A percentile compares a stretch with the other conserved stretches of the same genome.
Conservation (phyloP, 2,113 vertebrate species). For the Lophochroa leadbeateri region DNA sequence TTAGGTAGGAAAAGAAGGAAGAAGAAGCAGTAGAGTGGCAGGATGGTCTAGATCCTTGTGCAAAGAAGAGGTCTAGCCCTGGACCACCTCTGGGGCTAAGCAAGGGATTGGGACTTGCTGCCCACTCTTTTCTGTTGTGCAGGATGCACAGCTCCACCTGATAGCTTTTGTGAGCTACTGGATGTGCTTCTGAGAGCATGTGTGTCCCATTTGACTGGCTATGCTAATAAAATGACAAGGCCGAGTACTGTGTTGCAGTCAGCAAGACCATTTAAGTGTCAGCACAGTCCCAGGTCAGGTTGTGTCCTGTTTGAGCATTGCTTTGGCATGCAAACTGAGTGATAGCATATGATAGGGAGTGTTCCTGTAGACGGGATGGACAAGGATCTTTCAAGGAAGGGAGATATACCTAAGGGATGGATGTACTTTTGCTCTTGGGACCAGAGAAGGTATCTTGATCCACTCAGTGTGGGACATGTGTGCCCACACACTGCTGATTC, state of each 20-base stretch:
- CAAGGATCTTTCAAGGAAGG: neutral
- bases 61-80: no score
- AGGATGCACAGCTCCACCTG: neutral
- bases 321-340: neutral
- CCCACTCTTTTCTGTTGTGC: neutral
- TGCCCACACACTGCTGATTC: neutral
- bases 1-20: no score
- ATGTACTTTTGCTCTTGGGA: neutral
- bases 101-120: neutral
- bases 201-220: rapidly evolving
- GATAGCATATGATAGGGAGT: rapidly evolving
- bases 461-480: neutral
- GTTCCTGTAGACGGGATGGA: neutral
- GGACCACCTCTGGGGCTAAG: neutral
- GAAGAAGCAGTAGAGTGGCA: no score
- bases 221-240: neutral
- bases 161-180: neutral
- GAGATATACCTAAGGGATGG: neutral
- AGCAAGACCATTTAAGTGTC: neutral
- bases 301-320: neutral
- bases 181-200: neutral
- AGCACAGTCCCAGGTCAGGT: neutral
- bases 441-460: neutral
- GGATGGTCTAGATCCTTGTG: no score
- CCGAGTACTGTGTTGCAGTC: neutral